Base-by-base conservation (phyloP, 2,888 invertebrate species). In the Mythimna loreyi region DNA sequence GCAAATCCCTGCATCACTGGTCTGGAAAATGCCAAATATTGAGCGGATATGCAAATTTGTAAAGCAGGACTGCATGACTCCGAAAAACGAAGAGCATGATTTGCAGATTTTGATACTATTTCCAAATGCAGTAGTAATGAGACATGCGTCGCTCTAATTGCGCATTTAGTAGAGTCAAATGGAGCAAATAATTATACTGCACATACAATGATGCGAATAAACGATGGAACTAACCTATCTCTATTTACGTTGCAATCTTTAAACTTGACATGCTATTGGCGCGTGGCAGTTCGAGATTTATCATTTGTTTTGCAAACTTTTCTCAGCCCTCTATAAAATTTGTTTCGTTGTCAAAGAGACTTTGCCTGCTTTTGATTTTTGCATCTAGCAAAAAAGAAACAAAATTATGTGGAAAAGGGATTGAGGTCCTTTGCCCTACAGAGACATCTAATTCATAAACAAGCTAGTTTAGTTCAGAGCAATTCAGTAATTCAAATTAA, bases 201-300 rank as follows among this genome's bases (percentile, higher is more conserved):
- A 67, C 53, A 40, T 43, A 67, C 56, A 60, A 47, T 56, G 56
- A 36, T 79, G 49, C 21, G 43, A 65, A 65, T 40, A 72, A 59
- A 72, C 57, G 33, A 58, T 72, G 52, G 36, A 67, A 53, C 68
- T 80, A 80, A 80, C 62, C 81, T 75, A 75, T 76, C 80, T 52
- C 56, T 80, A 63, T 56, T 74, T 80, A 75, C 59, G 59, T 67
- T 49, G 47, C 50, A 21, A 52, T 66, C 40, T 65, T 56, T 47
- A 56, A 25, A 61, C 60, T 78, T 72, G 40, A 49, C 68, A 63
- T 33, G 62, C n/a, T 33, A 49, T 33, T 45, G 62, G 23, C 47
- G 30, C 59, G 60, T 75, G 53, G 40, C 52, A 53, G 36, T 50
- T 19, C 1, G 13, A 53, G 47, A 33, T 49, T 47, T 4, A 57